A percentile compares a stretch with the other conserved stretches of the same genome.
These are phyloP conservation scores for Phania funesta DNA, from an alignment of 2,888 invertebrate genomes.

Conservation along the genomic window DNA sequence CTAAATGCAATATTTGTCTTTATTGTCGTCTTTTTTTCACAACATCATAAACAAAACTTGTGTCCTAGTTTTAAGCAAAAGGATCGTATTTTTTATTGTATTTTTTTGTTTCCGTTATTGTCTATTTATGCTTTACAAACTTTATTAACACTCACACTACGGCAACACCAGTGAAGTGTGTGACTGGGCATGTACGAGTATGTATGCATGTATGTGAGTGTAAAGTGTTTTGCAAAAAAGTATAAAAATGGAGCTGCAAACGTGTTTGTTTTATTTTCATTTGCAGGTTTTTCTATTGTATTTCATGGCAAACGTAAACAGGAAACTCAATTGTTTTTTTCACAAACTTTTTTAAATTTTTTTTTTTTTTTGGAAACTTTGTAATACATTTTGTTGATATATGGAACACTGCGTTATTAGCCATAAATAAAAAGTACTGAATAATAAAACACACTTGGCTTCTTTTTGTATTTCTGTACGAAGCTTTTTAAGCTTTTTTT, in stretches of 20 bases:
- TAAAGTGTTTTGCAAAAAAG: background rate
- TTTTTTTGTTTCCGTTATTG: slow-evolving; percentile 24
- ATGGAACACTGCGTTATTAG: slow-evolving; percentile 41
- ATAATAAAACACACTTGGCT: slow-evolving; percentile 27
- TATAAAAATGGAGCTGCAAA: slow-evolving; percentile 18
- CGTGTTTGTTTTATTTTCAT: slow-evolving; percentile 31
- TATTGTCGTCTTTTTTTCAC: background rate
- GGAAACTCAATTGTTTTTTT: slow-evolving; percentile 38
- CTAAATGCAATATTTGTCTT: slow-evolving; percentile 14
- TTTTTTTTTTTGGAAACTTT: slow-evolving; percentile 1
- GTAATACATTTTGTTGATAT: slow-evolving; percentile 30
- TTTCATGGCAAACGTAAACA: slow-evolving; percentile 43
- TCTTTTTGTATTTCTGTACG: background rate
- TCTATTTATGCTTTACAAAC: slow-evolving; percentile 50
- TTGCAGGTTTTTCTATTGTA: background rate
- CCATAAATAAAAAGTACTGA: slow-evolving; percentile 25
- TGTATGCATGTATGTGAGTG: background rate
- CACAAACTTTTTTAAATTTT: background rate
- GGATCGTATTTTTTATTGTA: background rate
- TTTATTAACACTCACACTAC: slow-evolving; percentile 30
- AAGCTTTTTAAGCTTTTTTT: slow-evolving; percentile 4
- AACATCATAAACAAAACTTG: slow-evolving; percentile 27
- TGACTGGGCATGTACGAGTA: background rate
- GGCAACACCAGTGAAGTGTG: background rate
- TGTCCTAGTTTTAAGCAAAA: slow-evolving; percentile 27